A percentile compares a stretch with the other conserved stretches of the same genome.
phyloP scores from a whole-genome alignment of 2,113 vertebrate genomes.

The Odontesthes bonariensis region DNA sequence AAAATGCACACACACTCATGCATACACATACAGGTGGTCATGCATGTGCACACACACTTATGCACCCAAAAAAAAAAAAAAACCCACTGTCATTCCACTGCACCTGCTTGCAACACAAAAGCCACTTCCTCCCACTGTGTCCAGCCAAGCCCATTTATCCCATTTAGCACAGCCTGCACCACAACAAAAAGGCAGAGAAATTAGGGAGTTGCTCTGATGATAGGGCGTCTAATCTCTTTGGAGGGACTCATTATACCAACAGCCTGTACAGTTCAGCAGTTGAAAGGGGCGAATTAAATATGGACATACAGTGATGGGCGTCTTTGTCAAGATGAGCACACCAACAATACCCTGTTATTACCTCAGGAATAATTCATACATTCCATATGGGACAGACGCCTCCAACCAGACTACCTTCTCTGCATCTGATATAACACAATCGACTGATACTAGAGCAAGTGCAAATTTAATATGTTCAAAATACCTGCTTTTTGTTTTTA shows the following conservation, averaged over 20 bases:
- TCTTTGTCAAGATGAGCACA: slow-evolving; percentile 74
- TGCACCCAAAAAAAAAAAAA: slow-evolving; percentile 51
- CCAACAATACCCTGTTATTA: slow-evolving; percentile 65
- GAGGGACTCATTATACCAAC: slow-evolving; percentile 79
- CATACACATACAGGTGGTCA: slow-evolving; percentile 3
- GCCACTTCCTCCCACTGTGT: slow-evolving; percentile 81
- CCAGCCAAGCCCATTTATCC: slow-evolving; percentile 75
- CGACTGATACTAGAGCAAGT: slow-evolving; percentile 39
- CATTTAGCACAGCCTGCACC: slow-evolving; percentile 73
- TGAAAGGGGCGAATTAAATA: slow-evolving; percentile 77
- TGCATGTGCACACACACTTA: slow-evolving; percentile 16
- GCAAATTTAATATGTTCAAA: slow-evolving; percentile 39
- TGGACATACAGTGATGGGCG: slow-evolving; percentile 71
- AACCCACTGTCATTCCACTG: slow-evolving; percentile 74
- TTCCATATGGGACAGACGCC: slow-evolving; percentile 72
- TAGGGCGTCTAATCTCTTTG: slow-evolving; percentile 82
- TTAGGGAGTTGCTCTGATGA: slow-evolving; percentile 79
- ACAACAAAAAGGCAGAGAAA: slow-evolving; percentile 81
- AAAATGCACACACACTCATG: slow-evolving; percentile 13
- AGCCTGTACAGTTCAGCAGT: slow-evolving; percentile 74
- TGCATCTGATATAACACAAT: slow-evolving; percentile 24
- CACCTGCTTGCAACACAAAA: slow-evolving; percentile 84
- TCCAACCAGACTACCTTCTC: slow-evolving; percentile 14
- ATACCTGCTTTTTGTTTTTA: slow-evolving; percentile 18
- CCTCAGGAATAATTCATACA: slow-evolving; percentile 74